These are phyloP conservation scores for Chaitophorus viminalis DNA, from an alignment of 2,888 invertebrate genomes.

Conservation along the genomic window DNA sequence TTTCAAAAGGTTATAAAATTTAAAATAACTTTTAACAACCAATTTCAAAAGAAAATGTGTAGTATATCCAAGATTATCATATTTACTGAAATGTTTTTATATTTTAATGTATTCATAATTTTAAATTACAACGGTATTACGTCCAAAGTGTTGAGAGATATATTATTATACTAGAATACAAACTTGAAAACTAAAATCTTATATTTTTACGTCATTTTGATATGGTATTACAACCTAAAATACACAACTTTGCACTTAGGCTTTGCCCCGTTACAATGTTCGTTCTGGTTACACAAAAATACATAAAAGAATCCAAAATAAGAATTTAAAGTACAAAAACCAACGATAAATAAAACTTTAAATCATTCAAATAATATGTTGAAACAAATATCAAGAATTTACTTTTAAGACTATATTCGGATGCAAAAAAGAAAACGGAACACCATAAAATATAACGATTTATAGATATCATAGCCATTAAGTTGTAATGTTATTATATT, in stretches of 20 bases:
- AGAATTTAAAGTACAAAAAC: slow-evolving; percentile 26
- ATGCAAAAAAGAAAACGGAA: neutral
- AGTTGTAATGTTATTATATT: neutral
- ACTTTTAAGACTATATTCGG: neutral
- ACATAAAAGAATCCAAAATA: slow-evolving; percentile 30
- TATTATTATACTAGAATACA: slow-evolving; percentile 23
- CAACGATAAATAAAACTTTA: slow-evolving; percentile 40
- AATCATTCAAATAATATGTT: slow-evolving; percentile 35
- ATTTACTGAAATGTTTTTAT: neutral
- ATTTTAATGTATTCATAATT: slow-evolving; percentile 14
- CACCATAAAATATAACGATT: neutral
- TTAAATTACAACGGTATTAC: slow-evolving; percentile 22
- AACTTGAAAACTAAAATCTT: slow-evolving; percentile 11
- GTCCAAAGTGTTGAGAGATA: slow-evolving; percentile 8
- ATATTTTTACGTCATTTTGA: slow-evolving; percentile 28
- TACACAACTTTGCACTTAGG: slow-evolving; percentile 53
- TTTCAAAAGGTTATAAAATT: neutral
- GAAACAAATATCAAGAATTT: neutral
- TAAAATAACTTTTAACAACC: neutral
- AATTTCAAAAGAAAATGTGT: neutral
- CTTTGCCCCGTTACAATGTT: neutral
- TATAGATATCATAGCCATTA: neutral
- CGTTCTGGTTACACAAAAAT: slow-evolving; percentile 15
- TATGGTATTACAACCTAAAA: slow-evolving; percentile 18
- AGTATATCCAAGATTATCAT: neutral